Percentiles rank a stretch among this genome's conserved stretches.
Evolutionary conservation across 2,797 vertebrate genomes (phyloP).

Genomic region (Tokudaia muenninki): DNA sequence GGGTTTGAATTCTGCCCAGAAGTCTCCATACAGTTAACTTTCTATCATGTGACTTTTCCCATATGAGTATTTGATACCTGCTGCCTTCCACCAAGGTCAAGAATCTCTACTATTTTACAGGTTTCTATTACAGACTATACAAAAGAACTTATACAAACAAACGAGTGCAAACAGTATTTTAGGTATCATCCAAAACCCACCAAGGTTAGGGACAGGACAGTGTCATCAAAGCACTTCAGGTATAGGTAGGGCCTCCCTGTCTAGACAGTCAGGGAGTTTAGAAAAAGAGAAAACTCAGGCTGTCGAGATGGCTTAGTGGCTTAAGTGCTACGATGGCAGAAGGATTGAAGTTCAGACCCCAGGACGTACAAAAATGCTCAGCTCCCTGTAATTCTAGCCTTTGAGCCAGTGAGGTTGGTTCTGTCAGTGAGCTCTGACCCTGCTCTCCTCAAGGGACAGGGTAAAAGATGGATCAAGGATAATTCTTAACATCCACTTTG

Average conservation of each 20-base stretch:
- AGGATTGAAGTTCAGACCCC: background rate
- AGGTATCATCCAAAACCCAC: constrained; percentile 43
- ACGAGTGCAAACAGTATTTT: constrained; percentile 9
- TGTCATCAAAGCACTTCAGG: constrained; percentile 37
- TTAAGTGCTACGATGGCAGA: background rate
- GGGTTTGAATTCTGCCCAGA: constrained; percentile 6
- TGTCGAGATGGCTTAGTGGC: background rate
- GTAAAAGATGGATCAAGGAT: background rate
- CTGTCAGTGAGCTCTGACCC: background rate
- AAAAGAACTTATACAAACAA: constrained; percentile 51
- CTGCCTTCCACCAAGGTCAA: constrained; percentile 49
- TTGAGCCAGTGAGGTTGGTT: background rate
- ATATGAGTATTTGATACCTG: constrained; percentile 42
- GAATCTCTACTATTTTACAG: background rate
- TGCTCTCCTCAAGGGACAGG: background rate
- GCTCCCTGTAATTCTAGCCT: background rate
- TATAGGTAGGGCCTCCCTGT: background rate
- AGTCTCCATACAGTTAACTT: constrained; percentile 20
- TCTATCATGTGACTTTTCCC: constrained; percentile 38
- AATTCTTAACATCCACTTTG: background rate
- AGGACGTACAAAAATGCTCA: background rate
- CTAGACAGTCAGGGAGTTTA: background rate
- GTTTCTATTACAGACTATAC: constrained; percentile 22
- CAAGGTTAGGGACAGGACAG: constrained; percentile 19
- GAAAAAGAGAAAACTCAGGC: background rate